Evolutionary conservation across 1,140 invertebrate genomes (phyloP), one percentile per base, ranked within the genome.

Genomic region (Mercenaria mercenaria): DNA sequence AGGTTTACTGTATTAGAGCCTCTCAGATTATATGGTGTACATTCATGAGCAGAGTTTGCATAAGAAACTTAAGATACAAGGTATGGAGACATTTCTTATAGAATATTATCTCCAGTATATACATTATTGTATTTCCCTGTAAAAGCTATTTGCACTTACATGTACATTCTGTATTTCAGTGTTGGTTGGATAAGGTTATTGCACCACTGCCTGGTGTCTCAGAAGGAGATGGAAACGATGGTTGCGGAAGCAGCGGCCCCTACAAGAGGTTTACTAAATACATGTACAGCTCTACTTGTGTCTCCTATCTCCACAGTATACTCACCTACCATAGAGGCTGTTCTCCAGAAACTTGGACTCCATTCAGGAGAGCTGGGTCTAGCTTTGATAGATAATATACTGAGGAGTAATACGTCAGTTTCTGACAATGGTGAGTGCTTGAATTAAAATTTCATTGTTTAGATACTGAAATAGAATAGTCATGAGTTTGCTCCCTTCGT

Each of bases 251-350:
- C 97, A 18, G 97, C 97, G 11, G 97, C 97, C 23, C 96, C 96
- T 1, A 97, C 97, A 47, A 96, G 97, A 1, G 97, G 97, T 77
- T 96, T 98, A 10, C 95, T 98, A 2, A 97, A 97, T 93, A 97
- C 97, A 1, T 98, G 97, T 92, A 98, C 97, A 91, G 97, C 97
- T 26, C 96, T 98, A 34, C 95, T 98, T 4, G 96, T 98, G 47
- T 97, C 98, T 15, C 97, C 97, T 89, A 96, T 96, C 96, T 87
- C 97, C 39, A 93, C 92, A 76, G 91, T 95, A 4, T 96, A 96
- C 79, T 90, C 93, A 3, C 90, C 94, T 26, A 95, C 96, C 81
- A 95, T 96, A 47, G 95, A 96, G 81, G 91, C 94, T 11, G 96
- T 96, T 10, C 88, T 96, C 11, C 94, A 96, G 23, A 94, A 95